Evolutionary conservation across 2,113 vertebrate genomes (phyloP), one percentile per base, ranked within the genome.

Genomic region (Chinchilla lanigera): DNA sequence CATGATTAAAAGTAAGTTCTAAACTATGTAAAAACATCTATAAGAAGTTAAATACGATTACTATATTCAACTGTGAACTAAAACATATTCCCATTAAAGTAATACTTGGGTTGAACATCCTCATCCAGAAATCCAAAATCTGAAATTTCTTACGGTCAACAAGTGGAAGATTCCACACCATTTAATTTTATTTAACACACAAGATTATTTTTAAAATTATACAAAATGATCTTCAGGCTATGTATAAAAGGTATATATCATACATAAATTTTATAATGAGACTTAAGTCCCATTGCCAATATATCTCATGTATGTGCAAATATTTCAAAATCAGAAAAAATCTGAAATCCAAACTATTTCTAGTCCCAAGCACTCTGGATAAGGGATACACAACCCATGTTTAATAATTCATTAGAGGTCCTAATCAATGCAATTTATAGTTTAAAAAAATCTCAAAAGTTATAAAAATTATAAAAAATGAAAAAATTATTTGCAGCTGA

Each of bases 1-100:
- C 56, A 41, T n/a, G 17, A 84, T 88, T 84, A 90, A 38, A 92
- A 91, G n/a, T 33, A 52, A 61, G 65, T 82, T 94, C 95, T 50
- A 65, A 93, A 81, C 35, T 60, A 84, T 22, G 7, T 33, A 81
- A 96, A 83, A 30, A 82, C 54, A 89, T 33, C 28, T 52, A 56
- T 26, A 41, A 24, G 30, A 41, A 35, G 41, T 35, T 56, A 93
- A 61, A 35, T 86, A 50, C 2, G 44, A 41, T 75, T 63, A 54
- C 0, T 28, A 13, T 52, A n/a, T 52, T 85, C 65, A 89, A 86
- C n/a, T 80, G 52, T 60, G 61, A 28, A 17, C 38, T 47, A 22
- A 35, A 7, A 81, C 56, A 9, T 3, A 69, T 3, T 52, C 24
- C 58, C 20, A 75, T n/a, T 65, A 26, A 73, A 52, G 52, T 47